phyloP scores from a whole-genome alignment of 2,888 invertebrate species.

The Drosophila infuscata region DNA sequence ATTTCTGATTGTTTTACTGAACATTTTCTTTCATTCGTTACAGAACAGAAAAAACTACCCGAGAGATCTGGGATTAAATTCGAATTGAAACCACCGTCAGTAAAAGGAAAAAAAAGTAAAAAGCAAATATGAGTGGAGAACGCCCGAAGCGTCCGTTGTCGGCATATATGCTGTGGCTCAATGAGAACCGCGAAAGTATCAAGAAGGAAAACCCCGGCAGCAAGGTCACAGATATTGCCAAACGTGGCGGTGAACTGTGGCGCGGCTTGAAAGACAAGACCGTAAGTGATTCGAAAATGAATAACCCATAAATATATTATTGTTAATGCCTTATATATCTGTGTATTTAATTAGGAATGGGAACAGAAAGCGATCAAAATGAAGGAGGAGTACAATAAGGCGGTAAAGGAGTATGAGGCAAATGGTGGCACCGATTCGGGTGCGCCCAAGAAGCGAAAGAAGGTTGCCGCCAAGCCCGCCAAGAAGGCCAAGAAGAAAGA shows the following conservation, averaged over 20 bases:
- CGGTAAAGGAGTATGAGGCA: conserved; percentile 95
- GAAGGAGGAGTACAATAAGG: conserved; percentile 95
- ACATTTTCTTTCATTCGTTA: conserved; percentile 7
- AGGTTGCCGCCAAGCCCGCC: conserved; percentile 85
- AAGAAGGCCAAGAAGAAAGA: conserved; percentile 87
- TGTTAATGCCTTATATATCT: neutral
- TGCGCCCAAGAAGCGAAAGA: conserved; percentile 87
- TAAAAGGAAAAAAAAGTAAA: conserved; percentile 9
- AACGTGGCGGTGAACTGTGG: conserved; percentile 98
- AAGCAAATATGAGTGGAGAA: conserved; percentile 89
- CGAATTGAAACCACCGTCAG: conserved; percentile 4
- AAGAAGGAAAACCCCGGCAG: conserved; percentile 96
- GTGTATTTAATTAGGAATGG: conserved; percentile 89
- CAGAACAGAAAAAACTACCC: conserved; percentile 26
- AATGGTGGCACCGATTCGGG: conserved; percentile 89
- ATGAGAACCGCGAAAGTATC: conserved; percentile 93
- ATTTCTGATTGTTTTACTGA: conserved; percentile 3
- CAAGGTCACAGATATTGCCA: conserved; percentile 96
- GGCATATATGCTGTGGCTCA: conserved; percentile 98
- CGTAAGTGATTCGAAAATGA: conserved; percentile 85
- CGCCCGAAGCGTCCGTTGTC: conserved; percentile 97
- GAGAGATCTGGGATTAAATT: conserved; percentile 10
- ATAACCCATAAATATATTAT: neutral
- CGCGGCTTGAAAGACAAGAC: conserved; percentile 94
- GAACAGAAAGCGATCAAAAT: conserved; percentile 94